These are phyloP conservation scores for Petrophora chlorosata DNA, from an alignment of 2,888 invertebrate genomes.

Conservation along the genomic window DNA sequence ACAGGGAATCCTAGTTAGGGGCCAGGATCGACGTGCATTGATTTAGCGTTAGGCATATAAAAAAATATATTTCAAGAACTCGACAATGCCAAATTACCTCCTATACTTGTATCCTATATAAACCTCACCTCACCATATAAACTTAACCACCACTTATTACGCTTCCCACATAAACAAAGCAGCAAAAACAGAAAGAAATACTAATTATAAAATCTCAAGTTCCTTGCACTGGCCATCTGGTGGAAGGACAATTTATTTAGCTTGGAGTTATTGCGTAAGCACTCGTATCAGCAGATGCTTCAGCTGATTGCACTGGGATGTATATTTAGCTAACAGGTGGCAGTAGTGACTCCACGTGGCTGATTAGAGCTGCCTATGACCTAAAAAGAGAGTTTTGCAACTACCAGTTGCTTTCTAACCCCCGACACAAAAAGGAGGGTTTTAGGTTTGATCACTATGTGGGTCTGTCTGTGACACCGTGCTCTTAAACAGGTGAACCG, in stretches of 20 bases:
- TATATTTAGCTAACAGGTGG: constrained; percentile 80
- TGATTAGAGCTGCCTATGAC: constrained; percentile 59
- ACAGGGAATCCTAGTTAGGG: no score
- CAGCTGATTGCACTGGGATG: constrained; percentile 69
- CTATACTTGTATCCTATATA: no score
- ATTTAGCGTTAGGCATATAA: no score
- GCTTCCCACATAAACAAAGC: constrained; percentile 2
- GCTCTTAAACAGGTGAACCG: no score
- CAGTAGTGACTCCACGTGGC: constrained; percentile 61
- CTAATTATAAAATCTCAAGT: constrained; percentile 49
- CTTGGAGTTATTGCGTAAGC: constrained; percentile 74
- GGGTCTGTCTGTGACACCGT: no score
- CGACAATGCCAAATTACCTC: no score
- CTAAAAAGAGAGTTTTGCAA: background rate
- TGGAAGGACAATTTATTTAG: constrained; percentile 61
- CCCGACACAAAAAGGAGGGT: no score
- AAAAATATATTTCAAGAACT: no score
- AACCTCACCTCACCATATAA: no score
- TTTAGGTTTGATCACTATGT: no score
- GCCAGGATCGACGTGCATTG: no score
- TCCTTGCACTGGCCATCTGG: constrained; percentile 74
- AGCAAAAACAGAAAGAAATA: constrained; percentile 14
- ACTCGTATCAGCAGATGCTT: constrained; percentile 72
- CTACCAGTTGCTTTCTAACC: no score
- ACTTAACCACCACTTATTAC: background rate